Evolutionary conservation across 2,888 invertebrate species (phyloP).

Genomic region (Latrodectus hesperus): DNA sequence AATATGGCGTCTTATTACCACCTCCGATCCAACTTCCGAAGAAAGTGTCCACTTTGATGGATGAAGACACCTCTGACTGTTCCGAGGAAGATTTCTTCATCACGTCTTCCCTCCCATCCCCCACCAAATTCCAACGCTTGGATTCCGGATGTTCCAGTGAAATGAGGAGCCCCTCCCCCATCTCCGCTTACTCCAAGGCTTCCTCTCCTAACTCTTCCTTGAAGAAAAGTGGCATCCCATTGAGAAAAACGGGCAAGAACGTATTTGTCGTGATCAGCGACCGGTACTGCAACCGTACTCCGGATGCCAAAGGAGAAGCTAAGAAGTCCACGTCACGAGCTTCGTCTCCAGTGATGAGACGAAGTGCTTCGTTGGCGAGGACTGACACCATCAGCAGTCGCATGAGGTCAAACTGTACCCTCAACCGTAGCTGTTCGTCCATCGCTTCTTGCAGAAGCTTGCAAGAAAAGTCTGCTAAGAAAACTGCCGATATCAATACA

Average conservation of each 20-base stretch:
- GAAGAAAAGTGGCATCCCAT: conserved; percentile 22
- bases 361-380: conserved; percentile 48
- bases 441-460: conserved; percentile 39
- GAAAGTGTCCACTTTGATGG: conserved; percentile 76
- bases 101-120: conserved; percentile 19
- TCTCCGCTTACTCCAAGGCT: conserved; percentile 35
- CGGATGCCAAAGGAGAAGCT: not conserved
- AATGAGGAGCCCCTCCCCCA: conserved; percentile 40
- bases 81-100: conserved; percentile 40
- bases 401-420: conserved; percentile 27
- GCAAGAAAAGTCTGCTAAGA: conserved; percentile 10
- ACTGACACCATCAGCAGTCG: conserved; percentile 55
- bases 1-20: conserved; percentile 81
- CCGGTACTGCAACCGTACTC: not conserved
- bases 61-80: conserved; percentile 25
- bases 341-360: conserved; percentile 49
- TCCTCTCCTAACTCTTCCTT: conserved; percentile 30
- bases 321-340: conserved; percentile 32
- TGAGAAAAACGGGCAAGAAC: conserved; percentile 30
- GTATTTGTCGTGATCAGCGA: conserved; percentile 35
- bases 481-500: not conserved
- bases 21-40: conserved; percentile 76
- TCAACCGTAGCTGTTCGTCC: conserved; percentile 43
- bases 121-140: conserved; percentile 35
- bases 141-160: conserved; percentile 62